These are phyloP conservation scores for Schizotus pectinicornis DNA, from an alignment of 2,888 invertebrate genomes.

Conservation along the genomic window DNA sequence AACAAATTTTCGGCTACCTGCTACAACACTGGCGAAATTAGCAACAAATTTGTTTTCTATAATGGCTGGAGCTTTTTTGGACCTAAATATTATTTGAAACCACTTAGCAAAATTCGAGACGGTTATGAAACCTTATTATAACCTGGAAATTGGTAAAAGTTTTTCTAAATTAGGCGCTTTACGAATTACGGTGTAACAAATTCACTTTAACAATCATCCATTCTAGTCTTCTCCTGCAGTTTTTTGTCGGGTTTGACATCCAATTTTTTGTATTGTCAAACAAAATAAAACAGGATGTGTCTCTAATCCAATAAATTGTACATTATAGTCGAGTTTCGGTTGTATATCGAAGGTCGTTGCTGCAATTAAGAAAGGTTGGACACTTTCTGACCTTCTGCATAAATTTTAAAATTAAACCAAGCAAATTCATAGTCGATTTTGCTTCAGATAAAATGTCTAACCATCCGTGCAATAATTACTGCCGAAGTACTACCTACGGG, in stretches of 20 bases:
- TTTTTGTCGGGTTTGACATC: neutral
- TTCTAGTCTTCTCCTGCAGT: neutral
- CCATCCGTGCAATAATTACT: constrained; percentile 8
- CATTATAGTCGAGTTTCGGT: constrained; percentile 8
- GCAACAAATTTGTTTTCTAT: constrained; percentile 3
- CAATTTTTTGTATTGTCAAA: neutral
- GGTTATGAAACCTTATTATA: constrained; percentile 1
- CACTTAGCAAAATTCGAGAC: constrained; percentile 8
- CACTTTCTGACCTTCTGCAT: constrained; percentile 21
- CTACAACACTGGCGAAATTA: constrained; percentile 1
- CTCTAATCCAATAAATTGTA: constrained; percentile 7
- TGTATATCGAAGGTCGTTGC: constrained; percentile 21
- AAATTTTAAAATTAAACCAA: constrained; percentile 16
- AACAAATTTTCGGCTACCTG: constrained; percentile 15
- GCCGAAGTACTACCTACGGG: constrained; percentile 1
- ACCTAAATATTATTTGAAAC: constrained; percentile 12
- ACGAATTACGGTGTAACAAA: neutral
- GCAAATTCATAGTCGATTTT: constrained; percentile 10
- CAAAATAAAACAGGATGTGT: neutral
- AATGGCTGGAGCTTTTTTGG: constrained; percentile 1
- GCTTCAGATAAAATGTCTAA: constrained; percentile 6
- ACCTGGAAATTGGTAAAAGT: constrained; percentile 4
- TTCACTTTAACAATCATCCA: neutral
- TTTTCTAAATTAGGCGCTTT: neutral
- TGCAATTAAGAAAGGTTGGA: constrained; percentile 25